Evolutionary conservation across 2,888 invertebrate species (phyloP).

Genomic region (Polydrusus pterygomalis): DNA sequence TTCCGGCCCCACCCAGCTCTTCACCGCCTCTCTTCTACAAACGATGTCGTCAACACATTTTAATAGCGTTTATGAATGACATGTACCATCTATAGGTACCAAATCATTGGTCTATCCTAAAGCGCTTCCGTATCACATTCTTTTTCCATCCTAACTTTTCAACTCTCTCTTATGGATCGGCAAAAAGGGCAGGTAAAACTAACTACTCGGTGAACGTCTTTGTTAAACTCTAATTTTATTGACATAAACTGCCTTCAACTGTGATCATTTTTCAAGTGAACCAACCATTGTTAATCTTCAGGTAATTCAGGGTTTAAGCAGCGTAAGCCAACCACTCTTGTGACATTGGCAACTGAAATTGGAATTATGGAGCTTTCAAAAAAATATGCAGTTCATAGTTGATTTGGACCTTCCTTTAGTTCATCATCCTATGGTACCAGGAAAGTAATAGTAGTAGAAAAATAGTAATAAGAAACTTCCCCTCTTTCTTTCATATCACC

Average conservation of each 20-base stretch:
- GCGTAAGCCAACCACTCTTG: slow-evolving; percentile 33
- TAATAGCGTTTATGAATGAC: no score
- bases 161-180: slow-evolving; percentile 9
- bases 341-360: slow-evolving; percentile 24
- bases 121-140: not conserved
- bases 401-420: no score
- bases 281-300: slow-evolving; percentile 43
- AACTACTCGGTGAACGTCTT: slow-evolving; percentile 36
- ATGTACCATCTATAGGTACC: no score
- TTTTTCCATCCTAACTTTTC: slow-evolving; percentile 27
- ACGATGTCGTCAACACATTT: no score
- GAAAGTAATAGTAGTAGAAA: no score
- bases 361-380: slow-evolving; percentile 5
- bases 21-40: no score
- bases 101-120: no score
- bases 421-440: no score
- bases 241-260: slow-evolving; percentile 41
- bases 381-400: not conserved
- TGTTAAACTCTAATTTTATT: slow-evolving; percentile 46
- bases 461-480: no score
- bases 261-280: slow-evolving; percentile 44
- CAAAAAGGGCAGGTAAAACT: slow-evolving; percentile 38
- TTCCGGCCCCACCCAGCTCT: no score
- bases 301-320: slow-evolving; percentile 42
- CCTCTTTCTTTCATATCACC: no score